Conservation (phyloP, 1,140 invertebrate genomes). For the Leptoteleia sp. region DNA sequence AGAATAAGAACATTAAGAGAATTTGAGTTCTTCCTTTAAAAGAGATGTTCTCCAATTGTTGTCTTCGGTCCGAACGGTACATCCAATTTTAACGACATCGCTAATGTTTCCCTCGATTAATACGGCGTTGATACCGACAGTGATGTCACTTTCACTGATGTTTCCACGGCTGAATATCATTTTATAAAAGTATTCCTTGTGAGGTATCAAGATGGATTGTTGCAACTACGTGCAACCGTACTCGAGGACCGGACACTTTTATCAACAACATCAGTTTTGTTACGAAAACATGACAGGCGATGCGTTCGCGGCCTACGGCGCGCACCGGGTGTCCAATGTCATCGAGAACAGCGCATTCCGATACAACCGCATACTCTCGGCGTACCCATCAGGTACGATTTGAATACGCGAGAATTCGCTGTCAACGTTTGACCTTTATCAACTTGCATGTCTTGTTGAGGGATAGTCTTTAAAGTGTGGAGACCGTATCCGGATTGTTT, state of each 20-base stretch:
- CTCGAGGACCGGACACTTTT: conserved; percentile 77
- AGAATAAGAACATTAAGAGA: background rate
- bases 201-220: conserved; percentile 78
- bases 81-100: conserved; percentile 7
- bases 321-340: conserved; percentile 71
- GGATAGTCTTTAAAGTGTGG: too few species aligned
- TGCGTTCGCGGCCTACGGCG: conserved; percentile 69
- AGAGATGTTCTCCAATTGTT: background rate
- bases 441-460: too few species aligned
- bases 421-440: conserved; percentile 5
- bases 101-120: conserved; percentile 6
- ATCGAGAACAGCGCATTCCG: conserved; percentile 74
- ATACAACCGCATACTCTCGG: conserved; percentile 71
- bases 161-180: background rate
- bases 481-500: too few species aligned
- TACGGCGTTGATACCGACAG: background rate
- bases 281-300: conserved; percentile 73
- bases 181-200: conserved; percentile 1
- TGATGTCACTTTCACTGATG: conserved; percentile 11
- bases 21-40: conserved; percentile 4
- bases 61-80: conserved; percentile 1
- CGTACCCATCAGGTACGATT: conserved; percentile 74
- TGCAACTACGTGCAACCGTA: conserved; percentile 82
- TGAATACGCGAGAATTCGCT: background rate
- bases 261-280: conserved; percentile 77